Base-by-base conservation (phyloP, 2,888 invertebrate genomes). In the Drosophila algonquin region DNA sequence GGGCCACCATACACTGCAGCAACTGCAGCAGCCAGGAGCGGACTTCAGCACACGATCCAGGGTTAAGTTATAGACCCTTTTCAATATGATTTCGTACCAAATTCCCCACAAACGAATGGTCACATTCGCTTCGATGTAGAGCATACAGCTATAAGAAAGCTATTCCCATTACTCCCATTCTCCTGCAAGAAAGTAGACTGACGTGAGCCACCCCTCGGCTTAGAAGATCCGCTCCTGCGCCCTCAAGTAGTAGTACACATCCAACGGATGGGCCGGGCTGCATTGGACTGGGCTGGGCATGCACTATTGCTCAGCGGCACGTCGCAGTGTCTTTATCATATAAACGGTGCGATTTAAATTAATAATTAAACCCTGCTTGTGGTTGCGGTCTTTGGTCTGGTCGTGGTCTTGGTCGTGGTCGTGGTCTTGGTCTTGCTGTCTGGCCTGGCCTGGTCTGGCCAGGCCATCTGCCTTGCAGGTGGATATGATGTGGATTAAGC, bases 311-410 rank as follows among this genome's bases (percentile, higher is more conserved):
- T 75, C 82, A 79, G 79, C 79, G 85, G 87, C 75, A 84, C 73
- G 82, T 85, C 80, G 73, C 81, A 77, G 75, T 80, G 76, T 82
- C 80, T 86, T 86, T 88, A 85, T 86, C 84, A 88, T 88, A 85
- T 88, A 87, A 86, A 86, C 89, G 89, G 80, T 76, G 78, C 87
- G 87, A 81, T 88, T 86, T 88, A 86, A 88, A 88, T 85, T 87
- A 87, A 89, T 89, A 86, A 88, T 86, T 83, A 87, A 81, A 65
- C 67, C 50, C 27, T 55, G 64, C 67, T 69, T 59, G 64, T 56
- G 52, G 58, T 61, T 63, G 47, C 63, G 59, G 53, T 35, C 8
- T 58, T 27, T 24, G 35, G 35, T 32, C 55, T 35, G 35, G 35
- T 35, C 35, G 10, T 46, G 27, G 14, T 50, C 46, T 4, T 53